Conservation (phyloP, 2,113 vertebrate species). For the Plecturocebus donacophilus region DNA sequence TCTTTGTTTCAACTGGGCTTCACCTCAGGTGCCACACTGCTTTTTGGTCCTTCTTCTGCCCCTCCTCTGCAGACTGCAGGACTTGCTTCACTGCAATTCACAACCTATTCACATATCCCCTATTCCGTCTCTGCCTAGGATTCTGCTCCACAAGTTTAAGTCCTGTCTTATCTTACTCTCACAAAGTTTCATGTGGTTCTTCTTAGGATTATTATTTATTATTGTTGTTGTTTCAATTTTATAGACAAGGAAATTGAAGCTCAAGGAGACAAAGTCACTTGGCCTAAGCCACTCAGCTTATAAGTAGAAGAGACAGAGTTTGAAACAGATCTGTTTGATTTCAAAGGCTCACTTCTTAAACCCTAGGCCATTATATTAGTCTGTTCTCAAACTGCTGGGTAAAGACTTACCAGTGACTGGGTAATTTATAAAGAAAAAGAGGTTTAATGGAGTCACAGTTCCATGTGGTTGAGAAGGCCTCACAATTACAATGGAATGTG, state of each 20-base stretch:
- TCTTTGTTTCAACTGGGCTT: background rate
- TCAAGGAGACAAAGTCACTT: background rate
- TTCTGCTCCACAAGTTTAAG: background rate
- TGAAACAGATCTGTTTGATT: background rate
- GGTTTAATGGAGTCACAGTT: no score
- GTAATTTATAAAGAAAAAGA: no score
- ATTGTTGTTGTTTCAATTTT: background rate
- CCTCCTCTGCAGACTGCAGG: background rate
- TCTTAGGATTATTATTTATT: background rate
- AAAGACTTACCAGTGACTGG: no score
- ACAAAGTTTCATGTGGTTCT: background rate
- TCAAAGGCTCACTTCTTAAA: background rate
- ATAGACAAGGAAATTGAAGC: background rate
- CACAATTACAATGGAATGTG: no score
- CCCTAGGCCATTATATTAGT: no score
- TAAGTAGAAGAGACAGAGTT: background rate
- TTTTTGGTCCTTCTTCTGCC: accelerated
- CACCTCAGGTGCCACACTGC: background rate
- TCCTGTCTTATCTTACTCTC: background rate
- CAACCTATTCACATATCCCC: background rate
- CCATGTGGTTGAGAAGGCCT: no score
- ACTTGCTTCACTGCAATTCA: accelerated
- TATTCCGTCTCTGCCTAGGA: background rate
- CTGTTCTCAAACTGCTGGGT: no score
- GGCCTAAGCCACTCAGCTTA: background rate